These are phyloP conservation scores for Bombus sibiricus DNA, from an alignment of 1,140 invertebrate genomes.

Conservation along the genomic window DNA sequence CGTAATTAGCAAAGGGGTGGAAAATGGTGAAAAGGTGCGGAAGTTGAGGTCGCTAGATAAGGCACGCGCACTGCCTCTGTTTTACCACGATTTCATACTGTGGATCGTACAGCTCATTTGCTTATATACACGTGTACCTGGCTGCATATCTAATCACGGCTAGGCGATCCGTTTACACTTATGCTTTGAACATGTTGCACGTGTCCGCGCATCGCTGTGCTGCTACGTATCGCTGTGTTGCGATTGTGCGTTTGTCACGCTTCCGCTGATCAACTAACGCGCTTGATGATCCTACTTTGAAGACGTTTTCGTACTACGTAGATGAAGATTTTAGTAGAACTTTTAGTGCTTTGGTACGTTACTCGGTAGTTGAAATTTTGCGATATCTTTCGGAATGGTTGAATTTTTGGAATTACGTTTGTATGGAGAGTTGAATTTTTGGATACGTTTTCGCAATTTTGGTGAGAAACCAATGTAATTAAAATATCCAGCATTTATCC, in stretches of 20 bases:
- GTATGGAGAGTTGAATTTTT: too few species aligned
- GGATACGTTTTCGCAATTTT: too few species aligned
- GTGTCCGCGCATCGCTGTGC: neutral
- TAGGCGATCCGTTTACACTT: constrained; percentile 15
- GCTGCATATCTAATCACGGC: constrained; percentile 6
- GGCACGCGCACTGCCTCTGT: constrained; percentile 28
- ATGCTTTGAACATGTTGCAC: neutral
- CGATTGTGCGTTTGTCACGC: neutral
- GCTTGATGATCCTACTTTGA: too few species aligned
- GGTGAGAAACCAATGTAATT: too few species aligned
- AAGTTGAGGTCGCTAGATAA: constrained; percentile 46
- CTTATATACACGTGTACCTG: constrained; percentile 41
- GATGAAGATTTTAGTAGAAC: too few species aligned
- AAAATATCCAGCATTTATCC: too few species aligned
- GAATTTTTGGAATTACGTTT: too few species aligned
- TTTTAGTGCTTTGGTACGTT: too few species aligned
- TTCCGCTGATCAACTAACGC: too few species aligned
- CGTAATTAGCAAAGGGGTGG: constrained; percentile 14
- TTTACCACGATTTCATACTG: neutral
- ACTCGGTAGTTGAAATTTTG: too few species aligned
- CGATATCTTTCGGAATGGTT: too few species aligned
- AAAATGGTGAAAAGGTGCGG: neutral
- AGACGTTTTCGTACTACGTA: too few species aligned
- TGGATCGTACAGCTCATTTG: constrained; percentile 47
- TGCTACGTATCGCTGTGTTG: neutral